Evolutionary conservation across 2,113 vertebrate species (phyloP), one percentile per base, ranked within the genome.

Genomic region (Nycticebus coucang): DNA sequence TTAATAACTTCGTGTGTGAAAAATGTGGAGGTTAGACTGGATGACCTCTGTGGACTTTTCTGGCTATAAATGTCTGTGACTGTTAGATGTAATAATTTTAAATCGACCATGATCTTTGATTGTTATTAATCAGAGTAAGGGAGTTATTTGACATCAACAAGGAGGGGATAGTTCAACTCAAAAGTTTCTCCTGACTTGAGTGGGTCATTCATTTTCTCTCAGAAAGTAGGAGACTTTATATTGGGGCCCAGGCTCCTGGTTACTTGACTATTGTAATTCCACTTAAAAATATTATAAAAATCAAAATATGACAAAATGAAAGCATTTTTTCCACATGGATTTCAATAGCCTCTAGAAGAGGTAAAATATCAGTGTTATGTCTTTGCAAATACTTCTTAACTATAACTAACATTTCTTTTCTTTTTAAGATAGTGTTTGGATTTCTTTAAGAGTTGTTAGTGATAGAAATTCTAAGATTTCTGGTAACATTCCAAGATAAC

Each of bases 331-430:
- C 79, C 62, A 55, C 55, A 37, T 82, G 26, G 5, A 79, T 89
- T 91, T 95, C 71, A 92, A 87, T 9, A 93, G 13, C n/a, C 7
- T 14, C 37, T 45, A 35, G 2, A 80, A 88, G 53, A 83, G 37
- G 24, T 80, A 84, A 94, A 92, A 95, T 84, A 78, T 57, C 41
- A 94, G 33, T 60, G 35, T 19, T 72, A 24, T 83, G 10, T 60
- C 41, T 35, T 96, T 89, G 55, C 93, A 93, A 94, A n/a, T 28
- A 91, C 86, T 94, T 78, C 4, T 7, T 78, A 62, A 88, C 22
- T 53, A 5, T 30, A 55, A 37, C 66, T 64, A 28, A 53, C 30
- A 45, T 21, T 17, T 77, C 35, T 41, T 57, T 90, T 89, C 12
- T 57, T 79, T 96, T 87, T 69, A 86, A 94, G 22, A 26, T 28